These are phyloP conservation scores for Gymnobelideus leadbeateri DNA, from an alignment of 2,113 vertebrate genomes.

Conservation along the genomic window DNA sequence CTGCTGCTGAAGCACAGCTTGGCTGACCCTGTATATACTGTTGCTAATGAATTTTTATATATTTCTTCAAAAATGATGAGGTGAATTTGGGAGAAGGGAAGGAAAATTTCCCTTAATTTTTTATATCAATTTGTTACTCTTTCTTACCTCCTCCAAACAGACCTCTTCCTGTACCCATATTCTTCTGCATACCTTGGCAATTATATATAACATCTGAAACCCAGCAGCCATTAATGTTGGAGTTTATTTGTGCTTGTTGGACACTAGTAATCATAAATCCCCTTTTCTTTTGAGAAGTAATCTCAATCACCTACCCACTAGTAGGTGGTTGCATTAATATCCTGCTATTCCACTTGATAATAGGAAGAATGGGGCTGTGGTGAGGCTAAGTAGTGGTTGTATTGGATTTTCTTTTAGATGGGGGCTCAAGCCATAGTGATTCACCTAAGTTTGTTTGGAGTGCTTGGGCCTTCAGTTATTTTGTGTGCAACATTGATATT, in stretches of 20 bases:
- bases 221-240: conserved; percentile 41
- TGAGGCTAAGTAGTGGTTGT: conserved; percentile 50
- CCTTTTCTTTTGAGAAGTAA: neutral
- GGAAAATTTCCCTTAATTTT: neutral
- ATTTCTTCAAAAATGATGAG: conserved; percentile 40
- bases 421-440: conserved; percentile 10
- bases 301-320: conserved; percentile 65
- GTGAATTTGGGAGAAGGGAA: neutral
- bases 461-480: conserved; percentile 52
- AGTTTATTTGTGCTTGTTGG: conserved; percentile 52
- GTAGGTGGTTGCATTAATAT: conserved; percentile 73
- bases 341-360: conserved; percentile 48
- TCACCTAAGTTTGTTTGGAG: conserved; percentile 40
- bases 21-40: conserved; percentile 64
- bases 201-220: conserved; percentile 3
- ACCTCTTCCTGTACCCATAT: neutral
- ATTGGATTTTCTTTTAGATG: conserved; percentile 29
- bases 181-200: neutral
- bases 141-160: neutral
- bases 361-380: conserved; percentile 46
- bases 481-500: conserved; percentile 61
- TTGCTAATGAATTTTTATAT: conserved; percentile 61
- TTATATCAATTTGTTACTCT: neutral
- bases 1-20: conserved; percentile 66
- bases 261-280: neutral